These are phyloP conservation scores for Tyto alba DNA, from an alignment of 2,113 vertebrate species.

Conservation along the genomic window DNA sequence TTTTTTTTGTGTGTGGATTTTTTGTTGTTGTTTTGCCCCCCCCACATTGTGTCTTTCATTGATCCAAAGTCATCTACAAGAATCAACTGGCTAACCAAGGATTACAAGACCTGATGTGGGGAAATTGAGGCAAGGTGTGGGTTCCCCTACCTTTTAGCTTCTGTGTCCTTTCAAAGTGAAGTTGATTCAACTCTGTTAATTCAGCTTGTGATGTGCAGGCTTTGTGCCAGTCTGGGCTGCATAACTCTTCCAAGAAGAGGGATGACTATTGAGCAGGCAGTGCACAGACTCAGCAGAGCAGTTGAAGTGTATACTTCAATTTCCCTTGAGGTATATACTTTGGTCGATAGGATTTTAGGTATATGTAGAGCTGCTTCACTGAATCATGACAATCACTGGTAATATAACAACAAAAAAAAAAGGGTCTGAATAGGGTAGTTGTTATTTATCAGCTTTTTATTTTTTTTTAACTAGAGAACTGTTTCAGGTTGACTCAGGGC, in stretches of 20 bases:
- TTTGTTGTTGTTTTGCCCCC: no score
- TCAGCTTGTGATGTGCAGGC: background rate
- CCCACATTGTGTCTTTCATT: background rate
- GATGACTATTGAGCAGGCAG: background rate
- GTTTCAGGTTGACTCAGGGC: background rate
- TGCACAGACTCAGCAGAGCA: background rate
- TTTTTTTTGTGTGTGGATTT: background rate
- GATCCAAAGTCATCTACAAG: background rate
- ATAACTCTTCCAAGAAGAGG: background rate
- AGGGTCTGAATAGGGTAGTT: background rate
- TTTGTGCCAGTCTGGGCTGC: background rate
- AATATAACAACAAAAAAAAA: background rate
- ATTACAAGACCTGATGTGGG: background rate
- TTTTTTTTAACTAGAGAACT: background rate
- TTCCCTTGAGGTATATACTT: no score
- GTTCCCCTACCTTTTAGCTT: background rate
- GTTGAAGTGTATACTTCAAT: no score
- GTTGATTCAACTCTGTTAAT: background rate
- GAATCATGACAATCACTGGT: background rate
- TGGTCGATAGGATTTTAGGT: background rate
- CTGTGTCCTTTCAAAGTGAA: background rate
- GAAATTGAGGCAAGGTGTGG: background rate
- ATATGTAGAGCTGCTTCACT: background rate
- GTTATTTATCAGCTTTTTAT: background rate
- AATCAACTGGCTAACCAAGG: background rate